These are phyloP conservation scores for Varecia variegata DNA, from an alignment of 2,797 vertebrate species.

Conservation along the genomic window DNA sequence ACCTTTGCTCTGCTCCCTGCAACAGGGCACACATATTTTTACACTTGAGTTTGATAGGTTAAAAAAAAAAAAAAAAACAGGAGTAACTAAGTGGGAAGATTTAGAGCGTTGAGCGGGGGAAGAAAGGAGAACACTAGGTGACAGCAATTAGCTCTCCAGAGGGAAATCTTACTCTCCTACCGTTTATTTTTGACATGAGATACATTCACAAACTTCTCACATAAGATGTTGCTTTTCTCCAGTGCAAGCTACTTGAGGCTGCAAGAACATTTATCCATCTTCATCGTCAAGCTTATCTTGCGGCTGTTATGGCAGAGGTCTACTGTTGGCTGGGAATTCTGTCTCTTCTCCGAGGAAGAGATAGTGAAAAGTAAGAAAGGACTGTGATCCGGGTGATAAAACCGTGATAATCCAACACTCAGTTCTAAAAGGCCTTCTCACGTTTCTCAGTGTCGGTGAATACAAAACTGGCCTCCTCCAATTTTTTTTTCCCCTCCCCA, in stretches of 20 bases:
- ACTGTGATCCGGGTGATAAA: background rate
- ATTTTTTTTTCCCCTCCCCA: background rate
- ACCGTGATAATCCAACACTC: background rate
- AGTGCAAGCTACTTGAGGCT: background rate
- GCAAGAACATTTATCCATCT: rapidly evolving
- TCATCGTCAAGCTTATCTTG: background rate
- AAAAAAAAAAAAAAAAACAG: slow-evolving; percentile 56
- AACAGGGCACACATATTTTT: slow-evolving; percentile 79
- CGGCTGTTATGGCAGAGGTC: background rate
- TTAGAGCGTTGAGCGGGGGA: slow-evolving; percentile 26
- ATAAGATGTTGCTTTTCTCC: background rate
- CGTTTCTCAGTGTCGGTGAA: background rate
- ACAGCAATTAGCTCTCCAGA: slow-evolving; percentile 35
- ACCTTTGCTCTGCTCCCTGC: slow-evolving; percentile 69
- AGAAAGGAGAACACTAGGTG: slow-evolving; percentile 50
- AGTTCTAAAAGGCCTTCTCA: background rate
- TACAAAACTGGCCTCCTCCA: background rate
- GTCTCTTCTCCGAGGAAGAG: background rate
- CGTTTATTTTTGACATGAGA: slow-evolving; percentile 45
- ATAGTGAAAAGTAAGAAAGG: background rate
- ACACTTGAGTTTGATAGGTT: slow-evolving; percentile 78
- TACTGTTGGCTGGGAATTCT: background rate
- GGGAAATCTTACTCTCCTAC: slow-evolving; percentile 28
- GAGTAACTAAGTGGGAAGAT: slow-evolving; percentile 53
- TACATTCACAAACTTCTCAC: background rate